These are phyloP conservation scores for Epizoanthus ramosus DNA, from an alignment of 92 coral and sea anemone species.

Conservation along the genomic window DNA sequence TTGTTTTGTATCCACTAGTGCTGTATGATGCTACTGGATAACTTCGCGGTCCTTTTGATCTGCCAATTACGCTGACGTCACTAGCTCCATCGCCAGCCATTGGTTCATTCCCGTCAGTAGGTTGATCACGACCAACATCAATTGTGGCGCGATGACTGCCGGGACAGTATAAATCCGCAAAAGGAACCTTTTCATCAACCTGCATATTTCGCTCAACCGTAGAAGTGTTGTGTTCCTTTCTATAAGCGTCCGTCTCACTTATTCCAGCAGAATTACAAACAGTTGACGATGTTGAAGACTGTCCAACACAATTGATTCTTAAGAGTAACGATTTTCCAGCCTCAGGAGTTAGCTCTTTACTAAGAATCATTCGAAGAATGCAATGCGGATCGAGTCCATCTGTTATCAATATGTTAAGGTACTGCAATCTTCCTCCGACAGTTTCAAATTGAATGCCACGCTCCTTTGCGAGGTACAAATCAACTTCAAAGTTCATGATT, in stretches of 20 bases:
- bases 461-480: conserved; percentile 30
- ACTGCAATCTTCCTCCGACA: conserved; percentile 1
- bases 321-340: not conserved
- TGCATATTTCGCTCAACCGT: not conserved
- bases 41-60: not conserved
- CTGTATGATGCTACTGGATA: not conserved
- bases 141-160: not conserved
- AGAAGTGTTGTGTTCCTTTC: not conserved
- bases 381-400: conserved; percentile 13
- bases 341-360: conserved; percentile 10
- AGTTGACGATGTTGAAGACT: not conserved
- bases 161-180: not conserved
- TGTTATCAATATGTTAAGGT: conserved; percentile 7
- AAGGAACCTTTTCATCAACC: not conserved
- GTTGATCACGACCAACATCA: not conserved
- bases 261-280: not conserved
- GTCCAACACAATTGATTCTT: not conserved
- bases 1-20: not conserved
- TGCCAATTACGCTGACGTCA: not conserved
- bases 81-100: not conserved
- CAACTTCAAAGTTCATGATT: conserved; percentile 27
- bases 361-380: conserved; percentile 21
- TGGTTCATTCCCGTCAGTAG: no score
- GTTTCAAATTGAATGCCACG: conserved; percentile 25
- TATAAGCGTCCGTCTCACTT: not conserved